These are phyloP conservation scores for Furcifer pardalis DNA, from an alignment of 2,797 vertebrate species.

Conservation along the genomic window DNA sequence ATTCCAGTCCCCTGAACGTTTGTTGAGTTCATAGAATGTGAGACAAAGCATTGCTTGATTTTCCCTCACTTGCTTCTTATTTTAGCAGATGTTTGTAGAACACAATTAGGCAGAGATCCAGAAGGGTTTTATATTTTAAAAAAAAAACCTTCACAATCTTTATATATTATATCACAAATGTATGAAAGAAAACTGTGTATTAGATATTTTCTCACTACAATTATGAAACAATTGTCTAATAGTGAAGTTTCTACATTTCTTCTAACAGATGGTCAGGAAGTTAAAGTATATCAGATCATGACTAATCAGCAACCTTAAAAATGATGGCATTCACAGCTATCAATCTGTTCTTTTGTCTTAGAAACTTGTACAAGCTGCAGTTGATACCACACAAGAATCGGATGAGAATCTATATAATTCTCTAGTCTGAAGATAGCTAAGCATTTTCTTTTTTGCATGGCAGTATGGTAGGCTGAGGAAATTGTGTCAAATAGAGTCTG, in stretches of 20 bases:
- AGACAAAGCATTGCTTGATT: conserved; percentile 19
- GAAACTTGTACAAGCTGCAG: conserved; percentile 12
- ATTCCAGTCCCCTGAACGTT: conserved; percentile 52
- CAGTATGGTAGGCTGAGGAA: too few relatives aligned
- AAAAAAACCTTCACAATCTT: conserved; percentile 50
- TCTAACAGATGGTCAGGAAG: conserved; percentile 67
- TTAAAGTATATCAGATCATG: conserved; percentile 60
- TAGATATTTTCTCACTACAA: conserved; percentile 56
- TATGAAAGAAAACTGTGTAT: conserved; percentile 60
- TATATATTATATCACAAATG: conserved; percentile 56
- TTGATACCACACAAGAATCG: conserved; percentile 41
- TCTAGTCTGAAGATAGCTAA: neutral
- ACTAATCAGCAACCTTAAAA: conserved; percentile 66
- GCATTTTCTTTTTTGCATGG: neutral
- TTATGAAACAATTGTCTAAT: conserved; percentile 65
- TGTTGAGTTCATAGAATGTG: conserved; percentile 47
- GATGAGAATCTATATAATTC: conserved; percentile 27
- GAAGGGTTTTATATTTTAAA: conserved; percentile 26
- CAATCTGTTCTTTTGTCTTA: conserved; percentile 50
- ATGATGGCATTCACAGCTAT: conserved; percentile 43
- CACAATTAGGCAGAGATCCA: conserved; percentile 58
- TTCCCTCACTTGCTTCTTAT: conserved; percentile 42
- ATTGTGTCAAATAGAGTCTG: too few relatives aligned
- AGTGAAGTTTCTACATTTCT: conserved; percentile 58
- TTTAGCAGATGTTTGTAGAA: conserved; percentile 61